phyloP scores from a whole-genome alignment of 2,113 vertebrate species.

The Panthera uncia region DNA sequence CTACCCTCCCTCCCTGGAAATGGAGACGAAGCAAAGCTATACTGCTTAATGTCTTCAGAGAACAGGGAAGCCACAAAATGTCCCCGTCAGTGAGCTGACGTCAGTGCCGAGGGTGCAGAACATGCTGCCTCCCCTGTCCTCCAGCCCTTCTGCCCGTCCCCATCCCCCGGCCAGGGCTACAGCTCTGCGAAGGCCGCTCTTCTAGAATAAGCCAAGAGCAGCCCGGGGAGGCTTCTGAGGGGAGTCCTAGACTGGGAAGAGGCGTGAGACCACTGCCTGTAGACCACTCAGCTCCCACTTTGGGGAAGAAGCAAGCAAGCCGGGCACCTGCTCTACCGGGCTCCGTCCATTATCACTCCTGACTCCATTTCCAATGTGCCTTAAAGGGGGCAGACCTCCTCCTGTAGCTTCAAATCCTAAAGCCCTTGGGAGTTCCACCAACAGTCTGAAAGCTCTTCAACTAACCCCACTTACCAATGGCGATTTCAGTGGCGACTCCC shows the following conservation, averaged over 20 bases:
- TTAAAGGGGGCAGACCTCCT: not conserved
- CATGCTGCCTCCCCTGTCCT: rapidly evolving
- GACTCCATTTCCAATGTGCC: not conserved
- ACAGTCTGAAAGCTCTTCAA: constrained; percentile 40
- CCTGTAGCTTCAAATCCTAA: not conserved
- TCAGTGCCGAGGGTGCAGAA: rapidly evolving
- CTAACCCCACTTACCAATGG: constrained; percentile 49
- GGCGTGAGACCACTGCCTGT: not conserved
- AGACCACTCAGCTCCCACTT: not conserved
- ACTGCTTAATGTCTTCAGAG: rapidly evolving
- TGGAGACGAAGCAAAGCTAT: not conserved
- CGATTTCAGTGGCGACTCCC: not conserved
- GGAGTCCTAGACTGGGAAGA: not conserved
- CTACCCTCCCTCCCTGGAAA: not conserved
- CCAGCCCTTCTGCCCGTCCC: not conserved
- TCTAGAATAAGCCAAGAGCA: not conserved
- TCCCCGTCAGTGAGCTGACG: rapidly evolving
- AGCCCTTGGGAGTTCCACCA: not conserved
- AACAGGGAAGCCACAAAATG: rapidly evolving
- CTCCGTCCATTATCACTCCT: not conserved
- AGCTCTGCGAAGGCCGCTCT: constrained; percentile 60
- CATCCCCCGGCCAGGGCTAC: not conserved
- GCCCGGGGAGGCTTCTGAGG: not conserved
- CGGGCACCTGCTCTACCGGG: not conserved
- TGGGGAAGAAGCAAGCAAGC: not conserved